Base-by-base conservation (phyloP, 1,140 invertebrate genomes). In the Coptotermes formosanus region DNA sequence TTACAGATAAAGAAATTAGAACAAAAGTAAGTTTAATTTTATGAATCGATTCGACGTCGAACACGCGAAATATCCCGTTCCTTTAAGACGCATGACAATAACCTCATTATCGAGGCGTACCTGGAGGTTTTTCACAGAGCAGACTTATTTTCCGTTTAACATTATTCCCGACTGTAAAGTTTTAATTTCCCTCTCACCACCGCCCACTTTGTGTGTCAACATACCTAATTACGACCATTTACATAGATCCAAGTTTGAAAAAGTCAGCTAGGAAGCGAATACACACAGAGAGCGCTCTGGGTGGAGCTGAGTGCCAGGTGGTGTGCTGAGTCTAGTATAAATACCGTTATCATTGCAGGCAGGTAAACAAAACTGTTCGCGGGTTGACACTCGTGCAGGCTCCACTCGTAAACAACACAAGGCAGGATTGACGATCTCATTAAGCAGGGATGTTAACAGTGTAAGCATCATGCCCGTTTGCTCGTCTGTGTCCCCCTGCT, bases 391-490 rank as follows among this genome's bases (percentile, higher is more conserved):
- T 30, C 85, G 23, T 7, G 38, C 48, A 82, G 23, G 85, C n/a
- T 69, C 85, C 44, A 85, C 82, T 83, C 82, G 85, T 85, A 85
- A 85, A 85, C 85, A 85, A 85, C 85, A 85, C 43, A 43, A 52
- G 38, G 48, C 48, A 81, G 64, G 85, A 85, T 85, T 85, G 85
- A 85, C 85, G 85, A 85, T 85, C 85, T 85, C 85, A 85, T 85
- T 85, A 85, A 85, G 85, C 43, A n/a, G 85, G 38, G 48, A 69
- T 85, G 85, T 83, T 83, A 83, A 83, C 82, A 83, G 43, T 83
- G 48, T 44, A 44, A 83, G 43, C 64, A 75, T 75, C 64, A 75
- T 30, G 64, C 64, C 64, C 7, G 25, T 23, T 11, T 14, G 48
- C n/a, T 21, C 82, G 82, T 82, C 81, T 19, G 14, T 25, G 82